Evolutionary conservation across 1,140 invertebrate species (phyloP).

Genomic region (Caenorhabditis inopinata): DNA sequence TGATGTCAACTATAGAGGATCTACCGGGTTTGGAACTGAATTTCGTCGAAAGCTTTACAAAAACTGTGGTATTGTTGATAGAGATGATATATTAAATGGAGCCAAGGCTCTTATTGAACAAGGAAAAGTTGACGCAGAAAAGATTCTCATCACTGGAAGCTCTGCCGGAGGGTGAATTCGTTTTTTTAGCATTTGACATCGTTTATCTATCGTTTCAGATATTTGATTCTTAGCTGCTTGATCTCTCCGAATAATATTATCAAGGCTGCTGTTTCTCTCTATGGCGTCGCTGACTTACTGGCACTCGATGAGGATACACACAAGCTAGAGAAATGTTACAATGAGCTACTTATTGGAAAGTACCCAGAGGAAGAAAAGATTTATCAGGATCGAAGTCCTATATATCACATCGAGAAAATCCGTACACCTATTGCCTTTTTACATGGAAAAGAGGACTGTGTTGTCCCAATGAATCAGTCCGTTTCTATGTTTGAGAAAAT

Average conservation of each 20-base stretch:
- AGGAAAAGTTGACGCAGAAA: slow-evolving; percentile 64
- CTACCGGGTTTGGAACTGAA: slow-evolving; percentile 68
- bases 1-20: slow-evolving; percentile 68
- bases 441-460: slow-evolving; percentile 68
- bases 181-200: neutral
- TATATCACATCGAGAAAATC: slow-evolving; percentile 65
- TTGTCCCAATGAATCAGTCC: slow-evolving; percentile 51
- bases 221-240: slow-evolving; percentile 62
- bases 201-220: neutral
- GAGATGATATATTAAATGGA: slow-evolving; percentile 67
- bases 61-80: slow-evolving; percentile 68
- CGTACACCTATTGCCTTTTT: slow-evolving; percentile 67
- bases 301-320: slow-evolving; percentile 65
- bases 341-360: slow-evolving; percentile 66
- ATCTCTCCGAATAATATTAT: slow-evolving; percentile 44
- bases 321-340: slow-evolving; percentile 68
- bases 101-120: slow-evolving; percentile 60
- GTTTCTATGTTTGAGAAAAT: neutral
- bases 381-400: slow-evolving; percentile 65
- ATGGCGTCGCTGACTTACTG: slow-evolving; percentile 47
- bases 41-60: slow-evolving; percentile 65
- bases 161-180: slow-evolving; percentile 67
- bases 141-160: slow-evolving; percentile 67
- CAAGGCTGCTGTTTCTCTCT: slow-evolving; percentile 49
- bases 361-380: slow-evolving; percentile 56